phyloP scores from a whole-genome alignment of 2,113 vertebrate species.

The Gavialis gangeticus region DNA sequence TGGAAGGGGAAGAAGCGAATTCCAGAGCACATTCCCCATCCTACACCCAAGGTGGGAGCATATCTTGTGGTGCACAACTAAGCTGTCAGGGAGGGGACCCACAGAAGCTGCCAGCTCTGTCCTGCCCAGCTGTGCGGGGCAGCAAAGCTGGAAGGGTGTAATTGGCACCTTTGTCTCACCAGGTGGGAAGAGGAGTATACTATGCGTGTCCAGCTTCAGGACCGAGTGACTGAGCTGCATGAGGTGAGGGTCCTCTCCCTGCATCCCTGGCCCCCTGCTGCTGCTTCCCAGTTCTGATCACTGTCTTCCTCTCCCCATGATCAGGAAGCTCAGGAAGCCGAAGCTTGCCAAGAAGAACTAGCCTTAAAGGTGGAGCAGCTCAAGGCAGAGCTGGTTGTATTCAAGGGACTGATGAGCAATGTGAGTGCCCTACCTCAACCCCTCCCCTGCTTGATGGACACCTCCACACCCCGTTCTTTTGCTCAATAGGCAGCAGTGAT shows the following conservation, averaged over 20 bases:
- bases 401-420: conserved; percentile 98
- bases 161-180: not conserved
- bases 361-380: conserved; percentile 94
- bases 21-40: conserved; percentile 21
- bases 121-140: not conserved
- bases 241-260: conserved; percentile 82
- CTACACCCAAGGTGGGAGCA: rapidly evolving
- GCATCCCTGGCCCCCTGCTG: not conserved
- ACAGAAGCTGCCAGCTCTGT: not conserved
- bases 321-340: conserved; percentile 94
- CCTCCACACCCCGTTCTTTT: not conserved
- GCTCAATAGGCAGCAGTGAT: rapidly evolving
- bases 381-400: conserved; percentile 95
- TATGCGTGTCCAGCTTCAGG: conserved; percentile 90
- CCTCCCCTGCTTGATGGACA: rapidly evolving
- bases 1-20: not conserved
- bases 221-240: conserved; percentile 90
- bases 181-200: conserved; percentile 98
- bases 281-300: rapidly evolving
- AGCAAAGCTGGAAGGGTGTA: not conserved
- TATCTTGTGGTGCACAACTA: not conserved
- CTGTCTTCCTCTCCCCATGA: not conserved
- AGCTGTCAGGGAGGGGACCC: not conserved
- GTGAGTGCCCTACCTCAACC: conserved; percentile 79
- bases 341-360: conserved; percentile 95